phyloP scores from a whole-genome alignment of 2,113 vertebrate species.

The Lamprologus tigripictilis region DNA sequence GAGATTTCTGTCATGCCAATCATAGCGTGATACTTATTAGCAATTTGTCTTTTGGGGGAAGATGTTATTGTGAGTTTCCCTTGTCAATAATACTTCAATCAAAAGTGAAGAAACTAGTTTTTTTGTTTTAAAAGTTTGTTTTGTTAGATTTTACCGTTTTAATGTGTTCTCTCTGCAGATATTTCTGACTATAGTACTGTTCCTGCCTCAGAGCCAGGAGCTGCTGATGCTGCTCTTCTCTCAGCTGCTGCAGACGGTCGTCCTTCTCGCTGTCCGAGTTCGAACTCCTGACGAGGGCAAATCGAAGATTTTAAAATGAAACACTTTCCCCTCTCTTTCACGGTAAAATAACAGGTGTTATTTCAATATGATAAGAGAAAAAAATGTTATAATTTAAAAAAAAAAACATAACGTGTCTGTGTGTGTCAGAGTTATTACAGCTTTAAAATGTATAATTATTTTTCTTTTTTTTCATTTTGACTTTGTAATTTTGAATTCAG shows the following conservation, averaged over 20 bases:
- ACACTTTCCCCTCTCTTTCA: neutral
- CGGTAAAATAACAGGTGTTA: accelerated
- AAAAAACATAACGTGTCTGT: neutral
- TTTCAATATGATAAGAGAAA: neutral
- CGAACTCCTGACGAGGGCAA: slow-evolving; percentile 54
- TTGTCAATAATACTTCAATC: neutral
- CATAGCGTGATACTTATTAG: neutral
- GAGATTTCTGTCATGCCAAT: neutral
- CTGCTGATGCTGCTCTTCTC: slow-evolving; percentile 92
- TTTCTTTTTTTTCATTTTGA: neutral
- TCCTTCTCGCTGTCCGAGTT: slow-evolving; percentile 82
- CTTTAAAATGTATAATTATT: neutral
- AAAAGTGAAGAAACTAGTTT: accelerated
- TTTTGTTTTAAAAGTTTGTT: neutral
- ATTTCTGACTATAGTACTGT: slow-evolving; percentile 97
- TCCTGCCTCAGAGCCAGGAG: slow-evolving; percentile 92
- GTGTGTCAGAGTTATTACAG: neutral
- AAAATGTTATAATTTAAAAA: neutral
- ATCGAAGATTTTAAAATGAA: neutral
- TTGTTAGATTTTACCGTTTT: slow-evolving; percentile 30
- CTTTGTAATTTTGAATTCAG: accelerated
- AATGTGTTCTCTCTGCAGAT: slow-evolving; percentile 90
- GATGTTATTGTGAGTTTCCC: neutral
- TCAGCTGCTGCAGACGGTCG: slow-evolving; percentile 83
- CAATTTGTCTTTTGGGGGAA: neutral